A percentile compares a stretch with the other conserved stretches of the same genome.
Evolutionary conservation across 2,888 invertebrate genomes (phyloP).

Genomic region (Nowickia ferox): DNA sequence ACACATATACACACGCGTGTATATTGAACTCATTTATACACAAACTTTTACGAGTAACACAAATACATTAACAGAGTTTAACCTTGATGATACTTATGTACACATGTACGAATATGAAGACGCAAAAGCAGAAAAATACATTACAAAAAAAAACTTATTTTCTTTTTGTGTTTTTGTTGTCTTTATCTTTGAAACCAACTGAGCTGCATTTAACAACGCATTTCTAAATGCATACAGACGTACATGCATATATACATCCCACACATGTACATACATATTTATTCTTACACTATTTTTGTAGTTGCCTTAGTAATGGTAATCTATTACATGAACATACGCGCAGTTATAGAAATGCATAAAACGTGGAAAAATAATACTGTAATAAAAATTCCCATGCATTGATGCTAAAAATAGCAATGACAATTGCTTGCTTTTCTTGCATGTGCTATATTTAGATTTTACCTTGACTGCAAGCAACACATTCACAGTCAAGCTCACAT

Average conservation of each 20-base stretch:
- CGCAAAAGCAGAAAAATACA: slow-evolving; percentile 28
- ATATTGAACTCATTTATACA: not conserved
- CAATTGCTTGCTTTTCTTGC: slow-evolving; percentile 62
- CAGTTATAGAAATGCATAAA: slow-evolving; percentile 7
- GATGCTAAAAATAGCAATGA: slow-evolving; percentile 69
- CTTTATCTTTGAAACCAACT: slow-evolving; percentile 19
- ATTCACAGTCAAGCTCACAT: slow-evolving; percentile 27
- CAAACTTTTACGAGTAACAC: not conserved
- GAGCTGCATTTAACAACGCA: slow-evolving; percentile 14
- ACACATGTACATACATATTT: too few species aligned
- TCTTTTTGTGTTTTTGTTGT: slow-evolving; percentile 11
- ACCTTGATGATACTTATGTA: slow-evolving; percentile 56
- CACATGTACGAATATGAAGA: slow-evolving; percentile 4
- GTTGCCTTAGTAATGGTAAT: slow-evolving; percentile 5
- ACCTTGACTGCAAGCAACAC: slow-evolving; percentile 60
- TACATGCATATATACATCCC: not conserved
- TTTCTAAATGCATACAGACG: too few species aligned
- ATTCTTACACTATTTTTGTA: not conserved
- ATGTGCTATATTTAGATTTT: slow-evolving; percentile 67
- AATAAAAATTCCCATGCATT: slow-evolving; percentile 41
- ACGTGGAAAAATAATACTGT: not conserved
- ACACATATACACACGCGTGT: not conserved
- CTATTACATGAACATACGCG: not conserved
- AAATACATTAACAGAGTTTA: slow-evolving; percentile 41
- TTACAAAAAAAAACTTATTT: slow-evolving; percentile 30